Evolutionary conservation across 2,888 invertebrate genomes (phyloP).

Genomic region (Sesamia inferens): DNA sequence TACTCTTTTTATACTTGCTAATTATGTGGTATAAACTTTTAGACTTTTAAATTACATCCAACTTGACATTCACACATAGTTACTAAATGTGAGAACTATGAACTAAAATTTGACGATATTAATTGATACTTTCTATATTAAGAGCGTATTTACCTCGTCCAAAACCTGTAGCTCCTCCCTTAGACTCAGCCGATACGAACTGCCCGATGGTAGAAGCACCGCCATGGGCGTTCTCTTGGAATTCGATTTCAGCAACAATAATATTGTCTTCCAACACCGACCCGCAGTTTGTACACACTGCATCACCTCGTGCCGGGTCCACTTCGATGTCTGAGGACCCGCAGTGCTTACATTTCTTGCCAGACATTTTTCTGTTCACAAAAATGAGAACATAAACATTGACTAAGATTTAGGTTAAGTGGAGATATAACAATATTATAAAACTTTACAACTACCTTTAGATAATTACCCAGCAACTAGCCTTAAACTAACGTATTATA

Average conservation of each 20-base stretch:
- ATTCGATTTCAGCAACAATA: constrained; percentile 99
- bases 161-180: constrained; percentile 95
- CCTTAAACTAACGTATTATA: not conserved
- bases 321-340: constrained; percentile 98
- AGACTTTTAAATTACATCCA: not conserved
- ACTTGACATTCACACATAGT: not conserved
- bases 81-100: not conserved
- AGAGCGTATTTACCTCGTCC: constrained; percentile 90
- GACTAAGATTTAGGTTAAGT: constrained; percentile 47
- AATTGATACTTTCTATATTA: not conserved
- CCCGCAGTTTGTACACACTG: constrained; percentile 98
- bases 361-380: constrained; percentile 80
- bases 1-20: not conserved
- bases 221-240: constrained; percentile 97
- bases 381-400: constrained; percentile 47
- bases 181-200: constrained; percentile 97
- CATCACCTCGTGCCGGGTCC: constrained; percentile 98
- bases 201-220: constrained; percentile 97
- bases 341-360: constrained; percentile 96
- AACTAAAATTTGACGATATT: not conserved
- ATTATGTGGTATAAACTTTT: not conserved
- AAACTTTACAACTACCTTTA: not conserved
- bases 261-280: constrained; percentile 98
- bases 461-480: constrained; percentile 9
- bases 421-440: not conserved